phyloP scores from a whole-genome alignment of 1,140 invertebrate genomes.

The Berghia stephanieae region DNA sequence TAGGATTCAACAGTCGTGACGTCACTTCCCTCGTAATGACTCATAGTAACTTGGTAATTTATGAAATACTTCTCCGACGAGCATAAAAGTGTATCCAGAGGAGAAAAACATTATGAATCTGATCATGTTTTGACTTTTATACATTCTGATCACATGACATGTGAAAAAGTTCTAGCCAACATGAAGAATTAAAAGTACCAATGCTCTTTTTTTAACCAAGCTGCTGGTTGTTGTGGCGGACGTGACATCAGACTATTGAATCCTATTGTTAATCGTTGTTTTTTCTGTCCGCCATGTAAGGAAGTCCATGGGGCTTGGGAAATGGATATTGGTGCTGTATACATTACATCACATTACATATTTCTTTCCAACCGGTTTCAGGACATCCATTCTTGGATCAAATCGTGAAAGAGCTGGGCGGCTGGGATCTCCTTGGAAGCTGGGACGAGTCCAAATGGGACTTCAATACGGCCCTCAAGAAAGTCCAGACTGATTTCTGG shows the following conservation, averaged over 20 bases:
- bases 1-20: neutral
- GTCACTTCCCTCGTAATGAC: neutral
- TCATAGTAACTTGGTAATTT: neutral
- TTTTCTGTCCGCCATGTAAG: too few relatives aligned
- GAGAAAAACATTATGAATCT: neutral
- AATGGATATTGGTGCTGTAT: neutral
- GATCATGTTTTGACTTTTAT: too few relatives aligned
- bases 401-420: conserved; percentile 49
- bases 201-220: too few relatives aligned
- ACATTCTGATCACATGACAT: too few relatives aligned
- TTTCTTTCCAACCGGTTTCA: neutral
- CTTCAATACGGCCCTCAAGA: conserved; percentile 48
- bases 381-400: conserved; percentile 52
- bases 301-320: neutral
- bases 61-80: neutral
- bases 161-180: too few relatives aligned
- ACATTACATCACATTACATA: neutral
- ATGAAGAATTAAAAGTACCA: too few relatives aligned
- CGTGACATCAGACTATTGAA: too few relatives aligned
- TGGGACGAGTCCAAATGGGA: conserved; percentile 41
- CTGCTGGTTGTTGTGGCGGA: too few relatives aligned
- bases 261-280: too few relatives aligned
- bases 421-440: conserved; percentile 53
- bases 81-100: neutral
- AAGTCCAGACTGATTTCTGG: conserved; percentile 56